phyloP scores from a whole-genome alignment of 2,113 vertebrate genomes.

The Salvelinus namaycush region DNA sequence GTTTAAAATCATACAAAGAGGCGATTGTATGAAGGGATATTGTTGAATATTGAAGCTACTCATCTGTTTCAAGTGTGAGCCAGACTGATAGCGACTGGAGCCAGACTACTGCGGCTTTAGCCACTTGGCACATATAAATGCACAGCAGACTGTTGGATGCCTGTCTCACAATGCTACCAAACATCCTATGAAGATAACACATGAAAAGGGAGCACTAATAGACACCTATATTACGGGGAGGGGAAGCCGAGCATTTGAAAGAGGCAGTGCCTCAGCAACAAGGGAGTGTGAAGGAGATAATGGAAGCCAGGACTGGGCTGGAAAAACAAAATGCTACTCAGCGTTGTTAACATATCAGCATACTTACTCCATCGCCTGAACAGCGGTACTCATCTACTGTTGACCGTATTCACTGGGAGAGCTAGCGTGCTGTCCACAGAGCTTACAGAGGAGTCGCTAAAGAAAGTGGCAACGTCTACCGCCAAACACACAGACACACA shows the following conservation, averaged over 20 bases:
- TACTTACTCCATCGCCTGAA: background rate
- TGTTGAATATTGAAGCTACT: slow-evolving; percentile 13
- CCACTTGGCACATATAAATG: slow-evolving; percentile 1
- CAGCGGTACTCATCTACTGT: no score
- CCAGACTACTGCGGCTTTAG: slow-evolving; percentile 9
- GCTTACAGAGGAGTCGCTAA: background rate
- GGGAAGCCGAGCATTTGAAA: background rate
- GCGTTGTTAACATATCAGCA: background rate
- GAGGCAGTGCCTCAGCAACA: background rate
- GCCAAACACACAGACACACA: background rate
- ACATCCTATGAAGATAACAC: background rate
- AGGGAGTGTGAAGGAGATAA: background rate
- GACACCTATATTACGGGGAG: background rate
- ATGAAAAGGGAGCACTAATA: background rate
- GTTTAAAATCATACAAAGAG: slow-evolving; percentile 39
- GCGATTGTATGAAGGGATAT: slow-evolving; percentile 10
- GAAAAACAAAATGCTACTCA: background rate
- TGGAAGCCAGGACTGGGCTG: background rate
- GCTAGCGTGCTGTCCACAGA: background rate
- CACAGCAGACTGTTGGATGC: background rate
- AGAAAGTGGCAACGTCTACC: background rate
- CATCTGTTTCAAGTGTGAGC: background rate
- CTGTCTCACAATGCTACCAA: slow-evolving; percentile 1
- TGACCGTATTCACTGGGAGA: background rate
- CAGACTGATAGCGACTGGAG: background rate